These are phyloP conservation scores for Microctenopoma lineatum DNA, from an alignment of 2,797 vertebrate genomes.

Conservation along the genomic window DNA sequence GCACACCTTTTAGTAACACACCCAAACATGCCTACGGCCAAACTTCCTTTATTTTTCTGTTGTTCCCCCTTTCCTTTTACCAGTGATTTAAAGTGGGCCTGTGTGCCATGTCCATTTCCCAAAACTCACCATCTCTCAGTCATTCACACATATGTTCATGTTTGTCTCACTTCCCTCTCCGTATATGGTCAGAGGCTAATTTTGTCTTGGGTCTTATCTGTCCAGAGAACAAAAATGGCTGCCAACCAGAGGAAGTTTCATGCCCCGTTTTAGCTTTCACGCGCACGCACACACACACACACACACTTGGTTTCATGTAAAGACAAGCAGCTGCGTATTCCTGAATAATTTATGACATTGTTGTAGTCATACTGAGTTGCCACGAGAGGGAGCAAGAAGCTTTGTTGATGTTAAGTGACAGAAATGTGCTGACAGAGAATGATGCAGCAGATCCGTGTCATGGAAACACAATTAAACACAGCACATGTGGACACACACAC, in stretches of 20 bases:
- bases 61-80: neutral
- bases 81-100: conserved; percentile 14
- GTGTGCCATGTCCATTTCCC: neutral
- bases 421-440: conserved; percentile 35
- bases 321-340: conserved; percentile 20
- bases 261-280: conserved; percentile 29
- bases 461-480: conserved; percentile 10
- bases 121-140: conserved; percentile 23
- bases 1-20: conserved; percentile 30
- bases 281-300: neutral
- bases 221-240: conserved; percentile 55
- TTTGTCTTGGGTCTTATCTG: conserved; percentile 66
- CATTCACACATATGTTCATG: conserved; percentile 35
- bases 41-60: neutral
- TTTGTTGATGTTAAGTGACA: neutral
- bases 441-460: conserved; percentile 50
- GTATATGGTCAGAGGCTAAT: conserved; percentile 71
- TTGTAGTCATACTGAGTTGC: neutral
- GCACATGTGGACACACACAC: neutral
- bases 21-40: no score
- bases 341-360: neutral
- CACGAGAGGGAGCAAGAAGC: conserved; percentile 56
- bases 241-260: conserved; percentile 46
- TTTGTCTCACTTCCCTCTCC: conserved; percentile 33
- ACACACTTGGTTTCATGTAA: conserved; percentile 11